These are phyloP conservation scores for Pararge aegeria DNA, from an alignment of 1,140 invertebrate genomes.

Conservation along the genomic window DNA sequence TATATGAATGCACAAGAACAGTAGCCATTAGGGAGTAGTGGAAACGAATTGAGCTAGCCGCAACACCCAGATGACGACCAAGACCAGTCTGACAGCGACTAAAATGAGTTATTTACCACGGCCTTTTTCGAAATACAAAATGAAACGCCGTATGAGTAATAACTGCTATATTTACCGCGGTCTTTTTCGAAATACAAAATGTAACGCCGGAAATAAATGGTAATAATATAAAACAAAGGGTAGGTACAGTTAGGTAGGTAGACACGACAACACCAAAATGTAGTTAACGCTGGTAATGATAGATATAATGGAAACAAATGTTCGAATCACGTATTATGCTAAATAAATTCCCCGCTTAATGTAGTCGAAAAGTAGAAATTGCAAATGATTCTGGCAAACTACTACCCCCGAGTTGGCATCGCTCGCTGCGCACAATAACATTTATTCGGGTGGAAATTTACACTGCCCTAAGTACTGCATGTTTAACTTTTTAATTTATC, in stretches of 20 bases:
- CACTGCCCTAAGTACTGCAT: constrained; percentile 8
- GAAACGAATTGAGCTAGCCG: too few relatives aligned
- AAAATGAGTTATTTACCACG: too few relatives aligned
- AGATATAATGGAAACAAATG: constrained; percentile 33
- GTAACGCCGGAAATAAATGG: not conserved
- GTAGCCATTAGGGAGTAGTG: too few relatives aligned
- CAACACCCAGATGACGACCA: too few relatives aligned
- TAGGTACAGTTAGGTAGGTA: not conserved
- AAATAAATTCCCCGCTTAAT: constrained; percentile 42
- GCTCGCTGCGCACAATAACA: constrained; percentile 38
- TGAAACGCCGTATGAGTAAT: too few relatives aligned
- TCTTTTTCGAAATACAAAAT: too few relatives aligned
- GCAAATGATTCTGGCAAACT: constrained; percentile 59
- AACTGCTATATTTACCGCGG: too few relatives aligned
- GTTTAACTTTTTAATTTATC: constrained; percentile 13
- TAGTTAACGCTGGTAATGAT: constrained; percentile 26
- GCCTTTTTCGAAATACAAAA: too few relatives aligned
- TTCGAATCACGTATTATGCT: constrained; percentile 27
- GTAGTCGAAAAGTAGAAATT: constrained; percentile 56
- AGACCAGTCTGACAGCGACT: too few relatives aligned
- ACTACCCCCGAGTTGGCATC: constrained; percentile 45
- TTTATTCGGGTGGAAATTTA: constrained; percentile 29
- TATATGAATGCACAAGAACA: too few relatives aligned
- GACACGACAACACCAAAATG: not conserved
- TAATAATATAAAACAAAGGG: not conserved